Evolutionary conservation across 2,888 invertebrate species (phyloP), one percentile per base, ranked within the genome.

Genomic region (Carterocephalus palaemon): DNA sequence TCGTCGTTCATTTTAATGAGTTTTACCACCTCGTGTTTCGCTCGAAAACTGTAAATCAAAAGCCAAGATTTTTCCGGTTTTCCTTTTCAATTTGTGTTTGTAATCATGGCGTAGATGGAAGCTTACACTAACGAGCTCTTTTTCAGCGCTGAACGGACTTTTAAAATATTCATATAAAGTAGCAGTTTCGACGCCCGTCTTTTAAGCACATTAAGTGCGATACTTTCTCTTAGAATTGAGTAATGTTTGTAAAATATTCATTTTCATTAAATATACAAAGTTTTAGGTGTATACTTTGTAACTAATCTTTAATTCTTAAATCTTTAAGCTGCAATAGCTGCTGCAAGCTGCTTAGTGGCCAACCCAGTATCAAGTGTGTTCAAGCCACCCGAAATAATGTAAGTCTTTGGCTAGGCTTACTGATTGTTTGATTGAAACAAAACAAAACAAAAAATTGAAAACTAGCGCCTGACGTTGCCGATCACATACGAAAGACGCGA

Each of bases 271-370:
- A 2, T 15, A 2, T 1, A 3, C 4, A n/a, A 13, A 4, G 4
- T 4, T 2, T 28, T 13, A n/a, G 0, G 13, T 4, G 4, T 28
- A 2, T n/a, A n/a, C n/a, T n/a, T n/a, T n/a, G n/a, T n/a, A n/a
- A n/a, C n/a, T n/a, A n/a, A n/a, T n/a, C n/a, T n/a, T n/a, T n/a
- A n/a, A n/a, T n/a, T n/a, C n/a, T n/a, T n/a, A n/a, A n/a, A n/a
- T n/a, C n/a, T n/a, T n/a, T n/a, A n/a, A n/a, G n/a, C 57, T 59
- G 59, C 60, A 58, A 61, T 43, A 56, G 60, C 60, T 16, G 34
- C 67, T 62, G 59, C 53, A 45, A 51, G 19, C 5, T 19, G 3
- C 3, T 19, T 19, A 19, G 19, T n/a, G n/a, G n/a, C n/a, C n/a
- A n/a, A n/a, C n/a, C n/a, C n/a, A n/a, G n/a, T n/a, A n/a, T n/a